Percentiles rank a stretch among this genome's conserved stretches.
Evolutionary conservation across 2,113 vertebrate species (phyloP).

Genomic region (Anoura caudifer): DNA sequence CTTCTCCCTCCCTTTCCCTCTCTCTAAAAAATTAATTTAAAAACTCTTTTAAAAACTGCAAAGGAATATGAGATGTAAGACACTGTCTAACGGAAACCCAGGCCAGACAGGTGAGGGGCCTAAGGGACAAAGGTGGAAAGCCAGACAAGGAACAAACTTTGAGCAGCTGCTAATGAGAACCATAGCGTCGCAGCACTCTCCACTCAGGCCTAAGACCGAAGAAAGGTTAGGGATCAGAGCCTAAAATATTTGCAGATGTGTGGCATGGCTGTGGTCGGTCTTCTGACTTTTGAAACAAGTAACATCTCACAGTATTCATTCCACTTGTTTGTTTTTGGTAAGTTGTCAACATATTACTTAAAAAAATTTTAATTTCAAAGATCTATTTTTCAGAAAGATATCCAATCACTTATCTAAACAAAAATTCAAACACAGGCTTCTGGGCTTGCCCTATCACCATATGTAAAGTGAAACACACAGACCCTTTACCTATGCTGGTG

Average conservation of each 20-base stretch:
- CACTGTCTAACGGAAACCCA: not conserved
- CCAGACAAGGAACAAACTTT: not conserved
- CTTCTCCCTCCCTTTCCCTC: too few relatives aligned
- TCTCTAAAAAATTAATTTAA: too few relatives aligned
- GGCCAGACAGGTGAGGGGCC: not conserved
- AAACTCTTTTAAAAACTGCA: not conserved
- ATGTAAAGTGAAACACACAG: not conserved
- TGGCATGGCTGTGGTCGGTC: not conserved
- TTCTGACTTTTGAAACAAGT: constrained; percentile 38
- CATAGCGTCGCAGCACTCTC: not conserved
- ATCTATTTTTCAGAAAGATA: not conserved
- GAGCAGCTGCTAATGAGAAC: not conserved
- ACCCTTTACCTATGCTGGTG: not conserved
- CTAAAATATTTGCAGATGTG: constrained; percentile 24
- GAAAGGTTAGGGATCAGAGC: not conserved
- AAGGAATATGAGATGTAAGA: not conserved
- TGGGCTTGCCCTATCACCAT: not conserved
- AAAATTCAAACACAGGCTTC: not conserved
- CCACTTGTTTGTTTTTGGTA: constrained; percentile 43
- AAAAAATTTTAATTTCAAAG: not conserved
- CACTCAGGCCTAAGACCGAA: not conserved
- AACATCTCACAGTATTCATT: not conserved
- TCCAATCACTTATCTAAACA: not conserved
- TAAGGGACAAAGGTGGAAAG: not conserved
- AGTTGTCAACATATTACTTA: constrained; percentile 26